Base-by-base conservation (phyloP, 2,888 invertebrate genomes). In the Molanna angustata region DNA sequence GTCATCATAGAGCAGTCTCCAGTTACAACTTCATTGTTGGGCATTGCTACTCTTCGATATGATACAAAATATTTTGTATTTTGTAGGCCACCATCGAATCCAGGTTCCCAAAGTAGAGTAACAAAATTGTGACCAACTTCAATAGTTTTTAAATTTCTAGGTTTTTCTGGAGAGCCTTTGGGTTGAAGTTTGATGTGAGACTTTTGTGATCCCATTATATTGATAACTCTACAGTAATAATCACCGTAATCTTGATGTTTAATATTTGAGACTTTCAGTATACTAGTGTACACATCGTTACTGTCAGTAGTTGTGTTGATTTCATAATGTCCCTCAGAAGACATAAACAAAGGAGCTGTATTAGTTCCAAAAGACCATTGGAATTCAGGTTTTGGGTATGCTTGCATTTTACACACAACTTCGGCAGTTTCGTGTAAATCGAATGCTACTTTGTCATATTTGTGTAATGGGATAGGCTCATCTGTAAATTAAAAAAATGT, bases 311-410 rank as follows among this genome's bases (percentile, higher is more conserved):
- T 86, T 2, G 90, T 87, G 62, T 85, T 88, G 39, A 92, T 88
- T 65, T 90, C 87, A 68, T 93, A 93, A 65, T 91, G 90, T 0
- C 89, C 90, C 64, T 90, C 90, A 2, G 88, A 87, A 1, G 88
- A 87, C 68, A 88, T 85, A 59, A 86, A 84, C 35, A 91, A 69
- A 0, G 89, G 85, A 0, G 87, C 83, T 0, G 81, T 76, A 67
- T 88, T 88, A 4, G 84, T 83, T 27, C 86, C 88, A 64, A 84
- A 91, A 64, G 84, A 89, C 94, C 94, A 95, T 64, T 93, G 91
- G 70, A 94, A 93, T 66, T 91, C 91, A 0, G 94, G 94, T 64
- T 90, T 88, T 0, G 94, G 94, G 70, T 91, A 94, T 0, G 94
- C 92, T 66, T 92, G 90, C 11, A 94, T 92, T 65, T 87, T 84